Base-by-base conservation (phyloP, 1,140 invertebrate species). In the Sycobia sp. region DNA sequence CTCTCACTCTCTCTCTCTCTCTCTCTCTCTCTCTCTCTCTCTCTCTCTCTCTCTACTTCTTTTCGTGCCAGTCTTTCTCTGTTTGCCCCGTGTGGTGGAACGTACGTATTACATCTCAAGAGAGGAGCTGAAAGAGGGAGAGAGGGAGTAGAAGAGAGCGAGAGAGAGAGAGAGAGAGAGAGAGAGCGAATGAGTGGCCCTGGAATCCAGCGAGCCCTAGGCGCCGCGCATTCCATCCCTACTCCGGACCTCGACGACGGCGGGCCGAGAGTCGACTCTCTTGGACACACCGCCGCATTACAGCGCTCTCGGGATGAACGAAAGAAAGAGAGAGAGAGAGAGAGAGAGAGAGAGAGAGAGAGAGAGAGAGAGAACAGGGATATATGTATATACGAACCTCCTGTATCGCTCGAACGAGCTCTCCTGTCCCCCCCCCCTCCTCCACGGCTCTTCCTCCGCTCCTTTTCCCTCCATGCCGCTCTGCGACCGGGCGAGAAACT, bases 211-310 rank as follows among this genome's bases (percentile, higher is more conserved):
- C 79, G 73, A 80, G 82, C 84, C 84, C 76, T 80, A 80, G 84
- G 84, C 84, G 84, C 83, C 83, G 78, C 82, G 82, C 84, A 86
- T 86, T 86, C 84, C 83, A 83, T 80, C 75, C 77, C 70, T 58
- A 69, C 71, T 62, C 67, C 47, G 18, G 23, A 23, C 13, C 50
- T 38, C 27, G 27, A 20, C 23, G 41, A 22, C 20, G 22, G 10
- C 43, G 43, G 11, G 43, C 22, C 43, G 14, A 16, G 25, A 29
- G 25, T 46, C 43, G 43, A 7, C 34, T 25, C 29, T n/a, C n/a
- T n/a, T n/a, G 34, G 36, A 41, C 39, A 41, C 39, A 9, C n/a
- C n/a, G n/a, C n/a, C n/a, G n/a, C n/a, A n/a, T n/a, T n/a, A n/a
- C n/a, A n/a, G 20, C 39, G 5, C 34, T 39, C 34, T 22, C 49